Base-by-base conservation (phyloP, 2,888 invertebrate species). In the Harpalus rubripes region DNA sequence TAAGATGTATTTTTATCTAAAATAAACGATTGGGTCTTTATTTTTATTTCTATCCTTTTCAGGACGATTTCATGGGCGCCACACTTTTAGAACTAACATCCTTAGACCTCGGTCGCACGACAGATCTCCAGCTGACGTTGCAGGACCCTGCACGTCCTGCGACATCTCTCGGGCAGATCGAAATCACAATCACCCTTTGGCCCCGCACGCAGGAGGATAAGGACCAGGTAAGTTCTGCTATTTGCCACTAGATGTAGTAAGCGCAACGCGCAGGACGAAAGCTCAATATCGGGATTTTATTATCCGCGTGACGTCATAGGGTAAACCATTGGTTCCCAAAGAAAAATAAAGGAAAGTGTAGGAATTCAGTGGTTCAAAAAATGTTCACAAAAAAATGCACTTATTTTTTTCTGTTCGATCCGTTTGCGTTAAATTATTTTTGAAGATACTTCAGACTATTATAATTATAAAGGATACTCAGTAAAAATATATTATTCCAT, bases 41-140 rank as follows among this genome's bases (percentile, higher is more conserved):
- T n/a, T n/a, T n/a, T n/a, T n/a, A n/a, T 58, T 52, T 80, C n/a
- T 32, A 6, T 18, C 7, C 61, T 4, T 63, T 86, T 12, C 95
- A 96, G 92, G 99, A 99, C 90, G 99, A 99, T 92, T 98, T 98
- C 90, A 99, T 99, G 98, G 99, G 99, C 0, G 94, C 96, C 80
- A 96, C 97, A 7, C 94, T 94, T 87, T 91, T 99, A 87, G 97
- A 98, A 90, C 93, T 99, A 82, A 95, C 96, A 0, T 94, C 95
- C 65, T 90, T 98, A 86, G 98, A 98, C 88, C 92, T 97, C 79
- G 96, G 95, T 74, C 92, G 95, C 86, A 91, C 94, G 1, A 95
- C 94, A 88, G 98, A 99, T 88, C 90, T 98, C 87, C 94, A 93
- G 84, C 92, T 99, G 76, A 94, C 95, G 87, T 93, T 99, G 18